phyloP scores from a whole-genome alignment of 2,113 vertebrate genomes.

The Clupea harengus region DNA sequence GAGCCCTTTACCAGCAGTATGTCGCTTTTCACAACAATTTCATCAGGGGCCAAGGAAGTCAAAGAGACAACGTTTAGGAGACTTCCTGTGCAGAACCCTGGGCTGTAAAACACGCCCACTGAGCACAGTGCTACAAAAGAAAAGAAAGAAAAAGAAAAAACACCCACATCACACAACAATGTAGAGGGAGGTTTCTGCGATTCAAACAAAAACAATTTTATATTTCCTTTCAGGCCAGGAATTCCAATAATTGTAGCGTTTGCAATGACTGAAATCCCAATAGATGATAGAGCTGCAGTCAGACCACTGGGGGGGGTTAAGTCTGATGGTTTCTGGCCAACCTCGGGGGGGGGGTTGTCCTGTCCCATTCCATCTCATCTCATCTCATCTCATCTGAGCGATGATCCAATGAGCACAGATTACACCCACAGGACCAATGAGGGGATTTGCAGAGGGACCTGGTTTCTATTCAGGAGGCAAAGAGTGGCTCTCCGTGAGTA shows the following conservation, averaged over 20 bases:
- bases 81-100: not conserved
- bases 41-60: not conserved
- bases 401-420: constrained; percentile 29
- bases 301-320: not conserved
- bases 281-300: not conserved
- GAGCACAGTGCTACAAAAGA: not conserved
- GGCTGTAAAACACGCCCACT: not conserved
- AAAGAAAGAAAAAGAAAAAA: not conserved
- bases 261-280: not conserved
- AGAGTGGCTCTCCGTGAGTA: not conserved
- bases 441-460: constrained; percentile 25
- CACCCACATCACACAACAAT: constrained; percentile 4
- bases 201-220: not conserved
- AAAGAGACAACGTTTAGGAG: not conserved
- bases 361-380: not conserved
- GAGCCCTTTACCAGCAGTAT: not conserved
- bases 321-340: not conserved
- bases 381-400: constrained; percentile 15
- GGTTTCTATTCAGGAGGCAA: not conserved
- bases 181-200: not conserved
- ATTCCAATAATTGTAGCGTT: not conserved
- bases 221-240: not conserved
- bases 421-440: constrained; percentile 26
- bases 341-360: not conserved
- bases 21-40: not conserved